Percentiles rank a stretch among this genome's conserved stretches.
Conservation (phyloP, 2,113 vertebrate species). For the Petromus typicus region DNA sequence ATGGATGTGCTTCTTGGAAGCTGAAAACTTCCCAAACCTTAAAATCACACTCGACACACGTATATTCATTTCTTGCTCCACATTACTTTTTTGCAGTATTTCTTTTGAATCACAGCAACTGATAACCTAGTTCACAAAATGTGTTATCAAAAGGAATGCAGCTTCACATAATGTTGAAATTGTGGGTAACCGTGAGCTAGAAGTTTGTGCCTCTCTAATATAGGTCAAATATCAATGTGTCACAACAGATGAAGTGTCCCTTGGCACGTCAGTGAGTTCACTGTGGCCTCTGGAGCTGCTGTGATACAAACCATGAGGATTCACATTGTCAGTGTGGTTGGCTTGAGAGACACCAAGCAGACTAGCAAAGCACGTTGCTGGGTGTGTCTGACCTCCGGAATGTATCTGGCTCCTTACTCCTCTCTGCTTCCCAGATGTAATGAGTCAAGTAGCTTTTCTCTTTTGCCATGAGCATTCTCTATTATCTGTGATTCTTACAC, state of each 20-base stretch:
- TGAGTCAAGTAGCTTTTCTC: not conserved
- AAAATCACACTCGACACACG: not conserved
- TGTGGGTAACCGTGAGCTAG: not conserved
- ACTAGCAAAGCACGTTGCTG: not conserved
- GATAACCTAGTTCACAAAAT: slow-evolving; percentile 23
- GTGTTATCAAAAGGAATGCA: not conserved
- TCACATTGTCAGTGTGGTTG: not conserved
- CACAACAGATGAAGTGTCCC: not conserved
- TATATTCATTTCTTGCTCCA: not conserved
- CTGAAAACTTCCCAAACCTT: not conserved
- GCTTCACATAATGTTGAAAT: not conserved
- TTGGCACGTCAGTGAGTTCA: not conserved
- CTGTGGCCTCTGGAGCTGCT: not conserved
- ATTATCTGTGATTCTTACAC: not conserved
- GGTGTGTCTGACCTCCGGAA: not conserved
- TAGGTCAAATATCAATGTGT: not conserved
- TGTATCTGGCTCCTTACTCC: not conserved
- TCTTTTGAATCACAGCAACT: not conserved
- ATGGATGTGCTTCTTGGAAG: not conserved
- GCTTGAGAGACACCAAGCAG: not conserved
- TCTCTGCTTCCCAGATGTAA: not conserved
- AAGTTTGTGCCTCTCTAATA: not conserved
- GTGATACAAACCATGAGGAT: not conserved
- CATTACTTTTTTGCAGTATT: not conserved
- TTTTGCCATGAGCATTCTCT: not conserved